phyloP scores from a whole-genome alignment of 2,888 invertebrate genomes.

The Heterodera filipjevi region DNA sequence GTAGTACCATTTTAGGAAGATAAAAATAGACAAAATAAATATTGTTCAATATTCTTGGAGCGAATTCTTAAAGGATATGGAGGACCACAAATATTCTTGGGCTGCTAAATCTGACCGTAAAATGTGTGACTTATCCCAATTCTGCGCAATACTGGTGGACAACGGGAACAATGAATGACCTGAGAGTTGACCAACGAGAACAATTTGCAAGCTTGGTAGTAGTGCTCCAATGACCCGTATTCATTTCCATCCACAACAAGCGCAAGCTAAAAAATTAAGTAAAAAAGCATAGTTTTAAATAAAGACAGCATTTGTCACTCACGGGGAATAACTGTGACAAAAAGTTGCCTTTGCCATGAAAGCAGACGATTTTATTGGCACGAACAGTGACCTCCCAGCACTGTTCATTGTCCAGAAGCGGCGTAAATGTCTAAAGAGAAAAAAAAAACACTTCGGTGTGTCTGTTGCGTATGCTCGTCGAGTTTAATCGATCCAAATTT shows the following conservation, averaged over 20 bases:
- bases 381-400: slow-evolving; percentile 30
- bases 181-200: slow-evolving; percentile 45
- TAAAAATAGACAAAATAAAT: too few relatives aligned
- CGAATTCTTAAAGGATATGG: too few relatives aligned
- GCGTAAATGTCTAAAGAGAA: not conserved
- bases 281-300: not conserved
- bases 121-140: too few relatives aligned
- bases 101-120: too few relatives aligned
- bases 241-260: slow-evolving; percentile 49
- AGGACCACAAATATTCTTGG: too few relatives aligned
- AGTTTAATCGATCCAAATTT: too few relatives aligned
- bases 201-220: slow-evolving; percentile 57
- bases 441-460: too few relatives aligned
- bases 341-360: slow-evolving; percentile 48
- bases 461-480: too few relatives aligned
- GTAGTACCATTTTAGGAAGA: too few relatives aligned
- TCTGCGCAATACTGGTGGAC: too few relatives aligned
- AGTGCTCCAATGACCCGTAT: slow-evolving; percentile 60
- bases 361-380: slow-evolving; percentile 45
- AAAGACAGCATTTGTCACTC: not conserved
- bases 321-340: slow-evolving; percentile 47
- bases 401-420: not conserved
- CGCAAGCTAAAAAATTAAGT: slow-evolving; percentile 5
- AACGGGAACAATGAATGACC: slow-evolving; percentile 1
- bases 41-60: too few relatives aligned